Evolutionary conservation across 2,888 invertebrate genomes (phyloP), one percentile per base, ranked within the genome.

Genomic region (Leucophora obtusa): DNA sequence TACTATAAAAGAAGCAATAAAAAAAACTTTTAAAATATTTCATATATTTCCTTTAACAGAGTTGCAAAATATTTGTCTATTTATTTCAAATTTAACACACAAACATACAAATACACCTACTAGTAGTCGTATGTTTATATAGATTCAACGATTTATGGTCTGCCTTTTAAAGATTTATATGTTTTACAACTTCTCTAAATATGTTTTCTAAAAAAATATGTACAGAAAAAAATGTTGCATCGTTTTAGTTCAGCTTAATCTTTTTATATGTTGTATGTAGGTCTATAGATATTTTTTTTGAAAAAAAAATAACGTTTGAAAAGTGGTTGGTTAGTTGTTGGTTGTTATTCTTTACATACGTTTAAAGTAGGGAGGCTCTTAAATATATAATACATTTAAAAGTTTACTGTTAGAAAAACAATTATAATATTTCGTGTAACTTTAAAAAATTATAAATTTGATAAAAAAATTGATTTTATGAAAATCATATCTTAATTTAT

Each of bases 131-230:
- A 43, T 43, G 54, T 21, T 43, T 51, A 53, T 24, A 68, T 62
- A 53, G 76, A 73, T 70, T 70, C 73, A 77, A 82, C 79, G 81
- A 83, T 83, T 83, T 83, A 83, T 83, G 82, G 82, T 79, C 77
- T 83, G 82, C 72, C 70, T 63, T 75, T 28, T 79, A 70, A 72
- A 83, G 83, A 83, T 83, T 83, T 83, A 83, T 83, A 75, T 77
- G 81, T 70, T 70, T 66, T 75, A 77, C 56, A 81, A 77, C 73
- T 81, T 77, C 66, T 66, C 70, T 51, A 77, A 81, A 81, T 81
- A 81, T 81, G 66, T 77, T 81, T 70, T 50, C n/a, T 50, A 70
- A 50, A 56, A 33, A 50, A 73, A 73, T 3, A n/a, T 15, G 28
- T 14, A 18, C 33, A 71, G 59, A 65, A 72, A 50, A n/a, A 66